Percentiles rank a stretch among this genome's conserved stretches.
Conservation (phyloP, 2,888 invertebrate genomes). For the Sialis fuliginosa region DNA sequence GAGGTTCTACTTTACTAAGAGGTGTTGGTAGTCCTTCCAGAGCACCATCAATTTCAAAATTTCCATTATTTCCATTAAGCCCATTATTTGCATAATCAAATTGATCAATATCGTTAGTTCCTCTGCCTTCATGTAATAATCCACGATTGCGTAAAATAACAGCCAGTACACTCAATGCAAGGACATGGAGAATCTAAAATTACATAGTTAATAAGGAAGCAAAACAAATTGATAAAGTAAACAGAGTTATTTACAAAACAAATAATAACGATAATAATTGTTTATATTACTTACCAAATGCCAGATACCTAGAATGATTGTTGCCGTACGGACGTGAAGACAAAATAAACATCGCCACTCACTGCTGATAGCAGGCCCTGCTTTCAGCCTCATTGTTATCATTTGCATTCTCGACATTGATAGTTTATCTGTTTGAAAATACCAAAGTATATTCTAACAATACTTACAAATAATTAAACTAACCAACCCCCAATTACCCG, state of each 20-base stretch:
- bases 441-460: no score
- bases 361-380: conserved; percentile 45
- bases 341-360: conserved; percentile 71
- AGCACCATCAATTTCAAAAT: conserved; percentile 28
- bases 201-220: no score
- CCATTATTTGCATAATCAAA: conserved; percentile 7
- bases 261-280: not conserved
- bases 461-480: no score
- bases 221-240: not conserved
- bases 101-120: conserved; percentile 28
- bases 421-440: no score
- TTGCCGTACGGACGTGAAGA: conserved; percentile 68
- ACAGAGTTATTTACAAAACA: not conserved
- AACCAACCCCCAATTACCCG: no score
- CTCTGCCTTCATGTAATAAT: conserved; percentile 30
- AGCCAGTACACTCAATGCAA: conserved; percentile 56
- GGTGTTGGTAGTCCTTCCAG: conserved; percentile 45
- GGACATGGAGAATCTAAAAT: conserved; percentile 52
- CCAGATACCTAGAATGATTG: conserved; percentile 66
- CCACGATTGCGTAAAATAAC: conserved; percentile 57
- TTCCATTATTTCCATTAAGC: conserved; percentile 18
- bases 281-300: conserved; percentile 47
- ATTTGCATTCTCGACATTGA: conserved; percentile 17
- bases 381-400: conserved; percentile 42
- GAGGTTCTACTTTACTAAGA: conserved; percentile 47